Base-by-base conservation (phyloP, 2,797 vertebrate species). In the Mionectes olivaceus region DNA sequence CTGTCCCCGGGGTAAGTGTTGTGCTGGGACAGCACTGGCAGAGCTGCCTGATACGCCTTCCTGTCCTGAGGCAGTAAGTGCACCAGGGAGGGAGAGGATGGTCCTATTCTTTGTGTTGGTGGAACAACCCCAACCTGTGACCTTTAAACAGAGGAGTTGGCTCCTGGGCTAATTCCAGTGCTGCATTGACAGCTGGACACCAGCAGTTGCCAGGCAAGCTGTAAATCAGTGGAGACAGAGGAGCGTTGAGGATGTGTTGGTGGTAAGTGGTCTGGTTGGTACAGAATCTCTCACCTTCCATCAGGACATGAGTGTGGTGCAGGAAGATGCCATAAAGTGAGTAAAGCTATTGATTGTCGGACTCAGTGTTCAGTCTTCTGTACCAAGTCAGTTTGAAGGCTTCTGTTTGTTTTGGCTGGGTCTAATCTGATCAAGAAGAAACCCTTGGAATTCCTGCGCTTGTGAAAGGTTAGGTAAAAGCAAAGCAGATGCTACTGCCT, bases 171-270 rank as follows among this genome's bases (percentile, higher is more conserved):
- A 19, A 52, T 67, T 55, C 55, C 82, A 56, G 68, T 32, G 55
- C 65, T 75, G 41, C 35, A 49, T 24, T 43, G 67, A 55, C 91
- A 95, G 88, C 80, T 85, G 90, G 65, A 16, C 33, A 94, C 52
- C 78, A 94, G 18, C 83, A 84, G 76, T 90, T 93, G 55, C 84
- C 67, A 79, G 63, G 81, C 61, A 37, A 57, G 61, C 68, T 79
- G 52, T 21, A 46, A 33, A 65, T 59, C 44, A 35, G 37, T 39
- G 39, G 37, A 22, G 37, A 37, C 73, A 90, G 69, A 86, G 74
- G n/a, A 44, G 18, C 24, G 50, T 22, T 90, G 47, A 69, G 82
- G 61, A 35, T 30, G 4, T 0, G 2, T 23, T 89, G 67, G 56
- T 33, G 61, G 61, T 43, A 25, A n/a, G 43, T 63, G 57, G 65